Evolutionary conservation across 2,113 vertebrate genomes (phyloP), one percentile per base, ranked within the genome.

Genomic region (Fregetta grallaria): DNA sequence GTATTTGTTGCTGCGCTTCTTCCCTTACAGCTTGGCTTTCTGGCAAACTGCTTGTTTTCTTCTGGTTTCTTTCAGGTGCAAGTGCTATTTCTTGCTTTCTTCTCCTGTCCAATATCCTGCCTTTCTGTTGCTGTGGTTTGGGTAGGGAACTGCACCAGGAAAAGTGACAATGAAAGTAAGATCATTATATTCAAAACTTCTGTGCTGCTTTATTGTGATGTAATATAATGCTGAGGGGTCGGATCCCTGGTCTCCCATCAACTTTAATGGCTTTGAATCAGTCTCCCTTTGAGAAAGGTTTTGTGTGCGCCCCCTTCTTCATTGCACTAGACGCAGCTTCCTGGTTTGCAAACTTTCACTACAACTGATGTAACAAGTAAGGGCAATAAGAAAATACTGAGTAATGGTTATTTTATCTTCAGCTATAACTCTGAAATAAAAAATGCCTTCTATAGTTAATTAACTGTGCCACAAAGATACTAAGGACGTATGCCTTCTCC

Each of bases 11-110:
- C 70, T 78, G 32, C 4, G 1, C 95, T 96, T 95, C 75, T 63
- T 78, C 63, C 50, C 40, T 62, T n/a, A 22, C 63, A 61, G 16
- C 89, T 90, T 87, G 90, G 71, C 93, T 94, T 96, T 97, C 90
- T 88, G 86, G n/a, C 17, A 93, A 96, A 94, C 59, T 91, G 23
- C 96, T 91, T 88, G 38, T 96, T 96, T 83, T 96, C 86, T 96
- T 98, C 94, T 97, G 96, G 58, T 98, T 97, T 98, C 97, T 98
- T 98, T 84, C 96, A 98, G 98, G 96, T 97, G 88, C 93, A 88
- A 93, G 83, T 80, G 15, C 78, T 97, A 93, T 97, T 93, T 96
- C 90, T 96, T 95, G 89, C 95, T 98, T 96, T 97, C 12, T 96
- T 88, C 78, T 96, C 93, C 90, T 97, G 68, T 96, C 75, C 92